Base-by-base conservation (phyloP, 2,888 invertebrate genomes). In the Himalopsyche japonica region DNA sequence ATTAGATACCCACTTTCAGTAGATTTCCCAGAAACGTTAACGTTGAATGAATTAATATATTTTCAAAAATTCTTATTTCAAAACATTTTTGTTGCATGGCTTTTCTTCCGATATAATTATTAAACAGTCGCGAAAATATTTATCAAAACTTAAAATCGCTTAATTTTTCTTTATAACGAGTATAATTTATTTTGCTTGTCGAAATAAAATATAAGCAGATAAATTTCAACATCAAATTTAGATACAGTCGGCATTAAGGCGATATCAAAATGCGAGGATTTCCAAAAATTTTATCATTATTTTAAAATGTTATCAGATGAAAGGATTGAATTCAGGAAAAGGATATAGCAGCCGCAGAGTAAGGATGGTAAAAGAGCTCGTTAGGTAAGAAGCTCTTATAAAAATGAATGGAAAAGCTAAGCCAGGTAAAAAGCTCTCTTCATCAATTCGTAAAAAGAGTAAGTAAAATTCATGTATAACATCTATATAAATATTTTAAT, bases 301-400 rank as follows among this genome's bases (percentile, higher is more conserved):
- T 77, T 77, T 77, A 77, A 43, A 77, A 34, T 34, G 64, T 57
- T 81, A 49, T 81, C 81, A 30, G 64, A 64, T 64, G 81, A 64
- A 81, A 81, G 80, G 80, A 49, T 80, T 80, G 80, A 47, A 49
- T 47, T 32, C 47, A 80, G 80, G 57, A 80, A 80, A 70, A 70
- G 80, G 80, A 80, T 70, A 70, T 70, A 49, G 81, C 81, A n/a
- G 64, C 64, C 30, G 24, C 81, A 18, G 81, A 30, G 64, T 12
- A 81, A 49, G 37, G 76, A 76, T 76, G 47, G 76, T 43, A 24
- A 27, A 76, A n/a, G 1, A 77, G 34, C 82, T 82, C 82, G 82
- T 82, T 82, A 82, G 76, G 82, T 82, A 82, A 82, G 77, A 82
- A 82, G 43, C 82, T 76, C 82, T 82, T 47, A 76, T 70, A 82